Base-by-base conservation (phyloP, 2,888 invertebrate species). In the Ypsolopha scabrella region DNA sequence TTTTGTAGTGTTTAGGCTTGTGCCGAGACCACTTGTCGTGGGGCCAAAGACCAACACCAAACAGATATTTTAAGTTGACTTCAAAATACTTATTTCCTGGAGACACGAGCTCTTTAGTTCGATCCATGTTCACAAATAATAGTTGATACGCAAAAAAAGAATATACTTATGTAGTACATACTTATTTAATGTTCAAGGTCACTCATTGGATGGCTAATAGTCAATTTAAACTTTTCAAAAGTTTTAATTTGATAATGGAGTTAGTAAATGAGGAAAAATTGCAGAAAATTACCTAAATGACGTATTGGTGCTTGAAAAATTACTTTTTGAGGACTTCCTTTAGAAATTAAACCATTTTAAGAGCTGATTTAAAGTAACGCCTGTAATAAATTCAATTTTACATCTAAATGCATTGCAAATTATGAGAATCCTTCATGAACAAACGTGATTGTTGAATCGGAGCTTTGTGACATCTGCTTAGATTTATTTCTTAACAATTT, bases 381-480 rank as follows among this genome's bases (percentile, higher is more conserved):
- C 10, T 11, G n/a, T 39, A 39, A 39, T 39, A 39, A 39, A 6
- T 10, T 10, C 39, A 39, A 39, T 39, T 39, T 11, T 6, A 9
- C 6, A 39, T 39, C 11, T 39, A 10, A 10, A 11, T 10, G 11
- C 39, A 39, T 39, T 39, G 2, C 6, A 39, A 39, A 55, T 78
- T 57, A 85, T 54, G 78, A 77, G 59, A 86, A 86, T 51, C 78
- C 77, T 65, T 86, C 86, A 59, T 83, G 80, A 53, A 82, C 68
- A 56, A 85, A 81, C 33, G 73, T 70, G 54, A 85, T 70, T 55
- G 70, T 80, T n/a, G 81, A 83, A 64, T 75, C 80, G 39, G 72
- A 75, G 45, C 59, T 67, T 55, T 63, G 70, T 41, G 80, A 71
- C 48, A 68, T 64, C 51, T 67, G 55, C 61, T 69, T 75, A 63